Evolutionary conservation across 1,140 invertebrate species (phyloP).

Genomic region (Panulirus ornatus): DNA sequence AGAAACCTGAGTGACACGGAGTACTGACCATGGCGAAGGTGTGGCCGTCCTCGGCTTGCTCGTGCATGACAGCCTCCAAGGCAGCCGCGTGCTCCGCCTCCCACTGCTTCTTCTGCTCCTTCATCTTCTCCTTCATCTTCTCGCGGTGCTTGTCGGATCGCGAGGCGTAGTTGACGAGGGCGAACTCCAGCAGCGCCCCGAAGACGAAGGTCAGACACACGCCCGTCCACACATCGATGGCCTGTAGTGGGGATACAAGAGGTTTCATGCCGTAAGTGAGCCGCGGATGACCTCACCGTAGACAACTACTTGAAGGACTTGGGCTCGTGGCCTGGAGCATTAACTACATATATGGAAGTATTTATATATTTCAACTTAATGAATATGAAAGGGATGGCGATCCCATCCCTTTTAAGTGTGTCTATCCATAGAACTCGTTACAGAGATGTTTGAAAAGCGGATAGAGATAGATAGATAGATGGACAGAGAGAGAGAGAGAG

Average conservation of each 20-base stretch:
- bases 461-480: neutral
- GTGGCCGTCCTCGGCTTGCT: conserved; percentile 85
- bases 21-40: conserved; percentile 90
- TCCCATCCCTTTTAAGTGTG: no score
- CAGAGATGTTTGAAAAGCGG: no score
- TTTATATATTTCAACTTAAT: no score
- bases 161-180: conserved; percentile 82
- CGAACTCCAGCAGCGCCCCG: conserved; percentile 81
- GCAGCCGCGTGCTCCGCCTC: conserved; percentile 83
- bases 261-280: no score
- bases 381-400: no score
- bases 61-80: conserved; percentile 87
- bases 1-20: no score
- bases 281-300: no score
- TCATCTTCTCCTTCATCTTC: conserved; percentile 86
- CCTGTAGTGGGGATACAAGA: conserved; percentile 75
- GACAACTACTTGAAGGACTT: no score
- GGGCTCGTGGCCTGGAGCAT: no score
- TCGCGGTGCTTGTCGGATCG: conserved; percentile 79
- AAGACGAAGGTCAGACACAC: conserved; percentile 82
- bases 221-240: conserved; percentile 84
- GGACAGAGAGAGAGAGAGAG: neutral
- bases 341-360: no score
- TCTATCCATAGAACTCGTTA: no score
- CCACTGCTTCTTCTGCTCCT: conserved; percentile 84